Percentiles rank a stretch among this genome's conserved stretches.
Conservation (phyloP, 2,113 vertebrate genomes). For the Calyptommatus sinebrachiatus region DNA sequence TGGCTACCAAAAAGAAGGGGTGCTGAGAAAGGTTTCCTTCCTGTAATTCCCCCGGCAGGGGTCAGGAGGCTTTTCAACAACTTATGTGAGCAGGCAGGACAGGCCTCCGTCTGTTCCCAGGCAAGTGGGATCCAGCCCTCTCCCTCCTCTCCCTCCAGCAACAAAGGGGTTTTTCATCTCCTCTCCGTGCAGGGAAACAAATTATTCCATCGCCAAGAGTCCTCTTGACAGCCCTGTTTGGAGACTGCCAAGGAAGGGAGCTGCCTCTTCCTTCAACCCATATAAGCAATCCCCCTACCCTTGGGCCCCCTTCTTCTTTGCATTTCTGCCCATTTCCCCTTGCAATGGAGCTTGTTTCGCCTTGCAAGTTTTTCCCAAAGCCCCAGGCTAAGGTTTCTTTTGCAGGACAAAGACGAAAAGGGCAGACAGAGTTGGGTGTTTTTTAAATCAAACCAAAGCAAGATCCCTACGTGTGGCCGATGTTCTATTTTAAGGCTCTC, state of each 20-base stretch:
- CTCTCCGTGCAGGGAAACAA: not conserved
- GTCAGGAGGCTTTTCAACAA: too few relatives aligned
- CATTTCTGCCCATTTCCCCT: not conserved
- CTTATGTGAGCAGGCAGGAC: too few relatives aligned
- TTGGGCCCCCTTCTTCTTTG: not conserved
- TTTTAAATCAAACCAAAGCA: not conserved
- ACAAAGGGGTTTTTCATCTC: not conserved
- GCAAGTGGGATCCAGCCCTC: not conserved
- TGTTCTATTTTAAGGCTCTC: not conserved
- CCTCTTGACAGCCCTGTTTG: not conserved
- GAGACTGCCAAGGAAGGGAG: not conserved
- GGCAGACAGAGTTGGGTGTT: not conserved
- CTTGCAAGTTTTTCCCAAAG: not conserved
- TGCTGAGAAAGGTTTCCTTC: too few relatives aligned
- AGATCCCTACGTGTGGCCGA: not conserved
- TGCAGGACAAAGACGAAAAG: conserved; percentile 3
- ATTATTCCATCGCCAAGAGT: not conserved
- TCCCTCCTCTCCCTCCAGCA: not conserved
- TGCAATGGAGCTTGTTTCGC: not conserved
- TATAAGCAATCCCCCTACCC: not conserved
- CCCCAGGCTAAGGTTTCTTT: conserved; percentile 3
- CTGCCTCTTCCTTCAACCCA: not conserved
- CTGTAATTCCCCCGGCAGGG: too few relatives aligned
- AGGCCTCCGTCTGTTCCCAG: not conserved
- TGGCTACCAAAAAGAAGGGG: too few relatives aligned